These are phyloP conservation scores for Bombyx mori DNA, from an alignment of 1,140 invertebrate species.

Conservation along the genomic window ASM3026992v2 NC_085116.1:1540501-1541000, in stretches of 20 bases:
- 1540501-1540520: no score
- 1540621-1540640: conserved; percentile 45
- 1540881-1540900: conserved; percentile 17
- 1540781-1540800: conserved; percentile 71
- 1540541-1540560: conserved; percentile 42
- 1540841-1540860: conserved; percentile 66
- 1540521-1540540: no score
- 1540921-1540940: conserved; percentile 23
- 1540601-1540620: conserved; percentile 65
- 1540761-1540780: conserved; percentile 70
- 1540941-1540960: conserved; percentile 38
- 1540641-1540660: conserved; percentile 23
- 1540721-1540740: conserved; percentile 27
- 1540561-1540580: conserved; percentile 70
- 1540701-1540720: conserved; percentile 19
- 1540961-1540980: conserved; percentile 33
- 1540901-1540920: conserved; percentile 33
- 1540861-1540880: conserved; percentile 35
- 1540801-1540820: conserved; percentile 69
- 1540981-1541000: conserved; percentile 22
- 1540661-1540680: no score
- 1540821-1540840: conserved; percentile 69
- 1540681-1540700: conserved; percentile 15
- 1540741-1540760: conserved; percentile 37
- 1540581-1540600: conserved; percentile 62